Evolutionary conservation across 2,113 vertebrate genomes (phyloP).

Genomic region (Rhinoderma darwinii): DNA sequence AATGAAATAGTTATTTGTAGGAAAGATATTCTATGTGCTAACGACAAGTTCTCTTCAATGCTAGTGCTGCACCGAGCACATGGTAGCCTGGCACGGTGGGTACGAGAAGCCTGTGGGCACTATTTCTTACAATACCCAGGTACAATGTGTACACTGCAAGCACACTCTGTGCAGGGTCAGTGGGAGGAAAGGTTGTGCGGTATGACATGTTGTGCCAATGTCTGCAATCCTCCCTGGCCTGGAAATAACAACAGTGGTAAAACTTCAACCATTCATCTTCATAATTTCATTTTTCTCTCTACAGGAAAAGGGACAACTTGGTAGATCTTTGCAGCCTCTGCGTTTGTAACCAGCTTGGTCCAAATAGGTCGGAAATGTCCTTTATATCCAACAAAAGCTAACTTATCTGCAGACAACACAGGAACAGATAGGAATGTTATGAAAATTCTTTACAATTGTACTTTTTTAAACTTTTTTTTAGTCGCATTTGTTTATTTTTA

Average conservation of each 20-base stretch:
- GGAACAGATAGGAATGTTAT: accelerated
- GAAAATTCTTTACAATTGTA: neutral
- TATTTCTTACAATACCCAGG: neutral
- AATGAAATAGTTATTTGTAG: neutral
- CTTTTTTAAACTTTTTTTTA: too few species aligned
- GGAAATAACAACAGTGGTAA: slow-evolving; percentile 60
- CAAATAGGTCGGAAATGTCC: slow-evolving; percentile 81
- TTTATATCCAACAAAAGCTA: slow-evolving; percentile 84
- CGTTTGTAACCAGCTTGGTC: slow-evolving; percentile 77
- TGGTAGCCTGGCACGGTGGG: neutral
- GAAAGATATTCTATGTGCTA: slow-evolving; percentile 22
- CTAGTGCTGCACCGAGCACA: neutral
- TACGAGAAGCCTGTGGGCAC: neutral
- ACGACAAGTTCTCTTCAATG: slow-evolving; percentile 16
- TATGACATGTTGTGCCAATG: slow-evolving; percentile 57
- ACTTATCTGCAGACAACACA: slow-evolving; percentile 74
- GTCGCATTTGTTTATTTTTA: too few species aligned
- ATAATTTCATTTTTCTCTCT: slow-evolving; percentile 83
- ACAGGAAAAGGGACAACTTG: slow-evolving; percentile 85
- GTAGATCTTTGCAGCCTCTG: slow-evolving; percentile 80
- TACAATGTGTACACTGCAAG: slow-evolving; percentile 2
- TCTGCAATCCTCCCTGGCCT: slow-evolving; percentile 60
- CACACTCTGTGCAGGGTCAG: slow-evolving; percentile 19
- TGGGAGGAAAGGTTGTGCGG: slow-evolving; percentile 21
- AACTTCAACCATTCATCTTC: slow-evolving; percentile 66